Base-by-base conservation (phyloP, 2,888 invertebrate genomes). In the Sarcophaga caerulescens region DNA sequence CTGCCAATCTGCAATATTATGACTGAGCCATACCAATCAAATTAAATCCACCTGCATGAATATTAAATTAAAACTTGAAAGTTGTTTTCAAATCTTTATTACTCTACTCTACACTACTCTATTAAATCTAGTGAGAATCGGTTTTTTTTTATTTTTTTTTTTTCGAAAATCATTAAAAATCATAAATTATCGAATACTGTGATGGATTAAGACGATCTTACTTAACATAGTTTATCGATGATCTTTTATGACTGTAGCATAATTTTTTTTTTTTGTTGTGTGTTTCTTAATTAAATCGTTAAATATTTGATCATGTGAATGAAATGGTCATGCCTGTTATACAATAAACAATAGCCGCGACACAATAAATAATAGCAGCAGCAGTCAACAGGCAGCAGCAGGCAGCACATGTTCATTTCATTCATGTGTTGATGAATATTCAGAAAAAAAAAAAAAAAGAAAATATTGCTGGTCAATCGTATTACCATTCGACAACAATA, bases 261-360 rank as follows among this genome's bases (percentile, higher is more conserved):
- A 62, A 19, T 63, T 52, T 71, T 47, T 6, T 14, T 66, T 66
- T 1, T 65, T 57, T 14, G 4, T 17, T 65, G 63, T 14, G 4
- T 17, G 6, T 19, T 60, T 35, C 19, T 47, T 68, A 45, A 81
- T 81, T 76, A 70, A 75, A 57, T 76, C 70, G 70, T 81, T 59
- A 76, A 81, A 81, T 70, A 70, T 70, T 76, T 70, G 35, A 76
- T 76, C 75, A 65, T 70, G 81, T 65, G 75, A 76, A 81, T 75
- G 62, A 81, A 75, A 81, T 59, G 69, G n/a, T 70, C 70, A 68
- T 75, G 52, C 17, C 11, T 62, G 25, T 25, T 68, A 44, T 68
- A 68, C 25, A 74, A 62, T 60, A 19, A 68, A 68, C 35, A 35
- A 35, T 35, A 35, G 45, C n/a, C n/a, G n/a, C n/a, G n/a, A n/a